Percentiles rank a stretch among this genome's conserved stretches.
These are phyloP conservation scores for Vanessa tameamea DNA, from an alignment of 1,140 invertebrate species.

Conservation along the genomic window DNA sequence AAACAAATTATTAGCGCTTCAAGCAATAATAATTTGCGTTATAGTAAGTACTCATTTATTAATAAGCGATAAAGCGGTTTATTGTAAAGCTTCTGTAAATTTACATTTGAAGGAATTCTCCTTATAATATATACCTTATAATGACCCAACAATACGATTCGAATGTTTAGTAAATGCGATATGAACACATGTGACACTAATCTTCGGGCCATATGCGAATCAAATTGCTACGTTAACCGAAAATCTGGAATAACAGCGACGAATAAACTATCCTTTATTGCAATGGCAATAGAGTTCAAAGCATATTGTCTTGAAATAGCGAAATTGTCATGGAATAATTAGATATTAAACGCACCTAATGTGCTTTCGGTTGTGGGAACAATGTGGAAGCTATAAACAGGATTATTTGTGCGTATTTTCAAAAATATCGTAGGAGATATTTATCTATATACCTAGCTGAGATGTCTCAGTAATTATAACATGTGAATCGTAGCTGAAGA, in stretches of 20 bases:
- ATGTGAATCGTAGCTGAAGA: too few species aligned
- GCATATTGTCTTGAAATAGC: conserved; percentile 7
- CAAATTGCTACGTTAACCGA: conserved; percentile 50
- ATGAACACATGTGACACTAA: conserved; percentile 54
- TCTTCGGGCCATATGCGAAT: conserved; percentile 51
- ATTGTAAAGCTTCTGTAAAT: neutral
- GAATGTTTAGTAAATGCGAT: conserved; percentile 20
- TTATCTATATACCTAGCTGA: too few species aligned
- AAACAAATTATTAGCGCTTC: too few species aligned
- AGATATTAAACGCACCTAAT: conserved; percentile 55
- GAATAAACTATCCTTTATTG: neutral
- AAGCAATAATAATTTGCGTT: neutral
- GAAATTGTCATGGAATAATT: conserved; percentile 38
- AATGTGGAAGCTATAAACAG: conserved; percentile 22
- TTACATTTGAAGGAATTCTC: neutral
- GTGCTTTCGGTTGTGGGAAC: conserved; percentile 29
- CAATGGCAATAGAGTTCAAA: conserved; percentile 28
- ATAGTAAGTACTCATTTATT: neutral
- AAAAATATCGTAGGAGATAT: neutral
- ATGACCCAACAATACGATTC: conserved; percentile 24
- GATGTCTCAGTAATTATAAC: too few species aligned
- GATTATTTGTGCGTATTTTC: conserved; percentile 23
- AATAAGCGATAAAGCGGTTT: too few species aligned
- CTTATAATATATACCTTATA: conserved; percentile 2
- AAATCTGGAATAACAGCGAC: conserved; percentile 22